Percentiles rank a stretch among this genome's conserved stretches.
Evolutionary conservation across 2,888 invertebrate species (phyloP).

Genomic region (Hoplodrina blanda): DNA sequence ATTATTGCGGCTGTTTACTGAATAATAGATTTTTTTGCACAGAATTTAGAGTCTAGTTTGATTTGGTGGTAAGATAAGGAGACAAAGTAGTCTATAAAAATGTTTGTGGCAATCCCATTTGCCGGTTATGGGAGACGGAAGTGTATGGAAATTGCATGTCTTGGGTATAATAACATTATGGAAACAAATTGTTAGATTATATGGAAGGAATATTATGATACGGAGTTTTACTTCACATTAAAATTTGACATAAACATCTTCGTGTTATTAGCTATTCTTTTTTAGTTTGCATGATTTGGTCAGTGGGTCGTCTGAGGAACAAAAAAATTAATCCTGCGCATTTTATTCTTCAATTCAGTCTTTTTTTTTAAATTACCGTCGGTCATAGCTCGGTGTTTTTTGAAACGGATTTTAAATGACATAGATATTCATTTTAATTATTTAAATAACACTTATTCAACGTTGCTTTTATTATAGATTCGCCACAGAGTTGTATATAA

Average conservation of each 20-base stretch:
- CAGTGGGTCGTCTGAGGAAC: too few relatives aligned
- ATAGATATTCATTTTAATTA: too few relatives aligned
- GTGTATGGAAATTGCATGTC: constrained; percentile 40
- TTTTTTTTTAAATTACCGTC: not conserved
- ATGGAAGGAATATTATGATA: not conserved
- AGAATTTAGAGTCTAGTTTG: constrained; percentile 47
- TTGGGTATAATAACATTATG: constrained; percentile 26
- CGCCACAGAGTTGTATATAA: too few relatives aligned
- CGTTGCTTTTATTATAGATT: too few relatives aligned
- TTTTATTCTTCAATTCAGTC: too few relatives aligned
- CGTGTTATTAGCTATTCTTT: not conserved
- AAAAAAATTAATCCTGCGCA: too few relatives aligned
- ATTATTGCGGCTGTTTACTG: constrained; percentile 52
- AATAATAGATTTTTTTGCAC: constrained; percentile 58
- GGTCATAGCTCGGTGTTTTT: not conserved
- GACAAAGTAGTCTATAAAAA: constrained; percentile 6
- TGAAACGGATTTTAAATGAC: too few relatives aligned
- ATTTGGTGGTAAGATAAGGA: constrained; percentile 26
- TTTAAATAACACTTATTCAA: too few relatives aligned
- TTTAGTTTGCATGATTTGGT: not conserved
- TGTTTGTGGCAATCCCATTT: constrained; percentile 17
- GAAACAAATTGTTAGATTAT: constrained; percentile 31
- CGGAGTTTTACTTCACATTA: not conserved
- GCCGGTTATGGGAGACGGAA: constrained; percentile 5
- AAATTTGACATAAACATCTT: not conserved